Base-by-base conservation (phyloP, 2,797 vertebrate species). In the Anguilla megastoma region DNA sequence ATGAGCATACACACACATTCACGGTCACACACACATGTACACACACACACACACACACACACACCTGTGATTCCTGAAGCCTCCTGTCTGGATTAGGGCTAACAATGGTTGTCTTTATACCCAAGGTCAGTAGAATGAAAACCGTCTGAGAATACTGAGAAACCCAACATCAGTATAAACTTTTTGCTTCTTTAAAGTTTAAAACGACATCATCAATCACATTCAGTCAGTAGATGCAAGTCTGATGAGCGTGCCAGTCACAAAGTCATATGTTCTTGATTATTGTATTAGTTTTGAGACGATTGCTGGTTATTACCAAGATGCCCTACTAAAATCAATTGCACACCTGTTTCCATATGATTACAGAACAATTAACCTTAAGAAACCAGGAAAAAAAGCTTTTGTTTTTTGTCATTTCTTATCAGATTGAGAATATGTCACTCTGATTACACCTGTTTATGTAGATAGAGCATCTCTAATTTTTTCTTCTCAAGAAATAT, bases 191-290 rank as follows among this genome's bases (percentile, higher is more conserved):
- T 76, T 76, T 36, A 76, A 76, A 76, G 9, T 76, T 79, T 41
- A 79, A 79, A 79, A 79, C 74, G 14, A 79, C 74, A 45, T 45
- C 74, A 79, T 79, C 74, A 79, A 79, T 79, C 74, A 79, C 14
- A 33, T 18, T 10, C 27, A 74, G 69, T 30, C 69, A 74, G 69
- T 14, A 30, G 69, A 79, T 21, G 16, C 36, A 14, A 45, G 74
- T 79, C 14, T 79, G 36, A 79, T 2, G 36, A 21, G 33, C 8
- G 74, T 7, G 16, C 27, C 71, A 76, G 27, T 79, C 74, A 36
- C 14, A 79, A 3, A 18, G 3, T 79, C 74, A 79, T 79, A 41
- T 79, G 74, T 41, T 79, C 74, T 8, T 45, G 33, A 79, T 79
- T 45, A 79, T 79, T 79, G 33, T 45, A 41, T 79, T 79, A 16